Evolutionary conservation across 1,140 invertebrate species (phyloP), one percentile per base, ranked within the genome.

Genomic region (Saccostrea cuccullata): DNA sequence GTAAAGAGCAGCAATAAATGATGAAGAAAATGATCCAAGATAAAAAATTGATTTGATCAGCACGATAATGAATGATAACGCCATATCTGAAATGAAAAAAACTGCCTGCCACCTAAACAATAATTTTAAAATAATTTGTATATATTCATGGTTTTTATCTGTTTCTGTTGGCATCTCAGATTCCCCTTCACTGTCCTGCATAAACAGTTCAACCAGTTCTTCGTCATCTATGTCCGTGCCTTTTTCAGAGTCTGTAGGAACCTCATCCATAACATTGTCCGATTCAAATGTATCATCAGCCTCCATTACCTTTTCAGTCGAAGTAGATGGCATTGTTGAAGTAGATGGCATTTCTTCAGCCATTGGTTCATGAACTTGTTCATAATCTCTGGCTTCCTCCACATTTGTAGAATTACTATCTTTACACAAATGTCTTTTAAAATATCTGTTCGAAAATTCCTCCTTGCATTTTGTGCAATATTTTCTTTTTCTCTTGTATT

Each of bases 361-460:
- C 23, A n/a, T 26, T 9, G 23, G 64, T n/a, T 70, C 64, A 70
- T 26, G 17, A n/a, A 9, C 64, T 20, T 15, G 8, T n/a, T 26
- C 8, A n/a, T 20, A 15, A 6, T 70, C n/a, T 26, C 23, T 20
- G 64, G 64, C 3, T 1, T 58, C 15, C 56, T 5, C 56, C 56
- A 58, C 56, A 58, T 58, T 58, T 11, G 23, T n/a, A 9, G 15
- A 9, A n/a, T 70, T 70, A 36, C 30, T 36, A 9, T 70, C 9
- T 70, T 70, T 70, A 70, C 64, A 70, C 9, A 9, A n/a, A 70
- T 70, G 64, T 70, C 64, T 70, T 8, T 20, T 23, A n/a, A 70
- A 70, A 23, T 70, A 70, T n/a, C 64, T 70, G 64, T 70, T 70
- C 8, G 64, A 70, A 70, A 70, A 70, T n/a, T 8, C 64, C n/a